Percentiles rank a stretch among this genome's conserved stretches.
Conservation (phyloP, 2,797 vertebrate genomes). For the Stomatorhinus walkeri region DNA sequence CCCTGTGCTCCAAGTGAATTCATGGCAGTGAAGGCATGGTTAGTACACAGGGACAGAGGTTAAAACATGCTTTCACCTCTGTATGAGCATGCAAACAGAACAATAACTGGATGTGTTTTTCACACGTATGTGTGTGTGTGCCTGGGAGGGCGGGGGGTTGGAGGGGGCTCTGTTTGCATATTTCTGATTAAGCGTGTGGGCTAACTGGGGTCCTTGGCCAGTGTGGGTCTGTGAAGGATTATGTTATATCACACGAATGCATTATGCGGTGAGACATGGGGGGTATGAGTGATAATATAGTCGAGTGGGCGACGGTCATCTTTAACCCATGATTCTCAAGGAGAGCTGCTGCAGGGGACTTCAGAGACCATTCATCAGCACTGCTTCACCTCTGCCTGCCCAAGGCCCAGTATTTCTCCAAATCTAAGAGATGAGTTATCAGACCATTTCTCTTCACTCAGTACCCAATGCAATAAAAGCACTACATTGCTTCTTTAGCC, state of each 20-base stretch:
- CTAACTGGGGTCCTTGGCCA: not conserved
- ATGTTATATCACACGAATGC: not conserved
- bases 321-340: not conserved
- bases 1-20: not conserved
- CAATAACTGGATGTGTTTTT: not conserved
- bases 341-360: not conserved
- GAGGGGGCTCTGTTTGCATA: not conserved
- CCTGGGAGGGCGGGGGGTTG: not conserved
- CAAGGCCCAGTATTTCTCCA: not conserved
- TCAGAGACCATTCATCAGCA: constrained; percentile 1
- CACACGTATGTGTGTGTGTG: not conserved
- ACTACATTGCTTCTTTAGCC: not conserved
- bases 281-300: not conserved
- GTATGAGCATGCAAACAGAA: not conserved
- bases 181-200: not conserved
- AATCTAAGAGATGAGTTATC: not conserved
- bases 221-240: not conserved
- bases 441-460: not conserved
- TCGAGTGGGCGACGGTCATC: constrained; percentile 6
- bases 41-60: not conserved
- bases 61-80: not conserved
- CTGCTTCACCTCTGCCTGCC: not conserved
- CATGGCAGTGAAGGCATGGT: not conserved
- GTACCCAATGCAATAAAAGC: not conserved
- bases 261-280: not conserved